Base-by-base conservation (phyloP, 2,113 vertebrate genomes). In the Tretioscincus oriximinensis region DNA sequence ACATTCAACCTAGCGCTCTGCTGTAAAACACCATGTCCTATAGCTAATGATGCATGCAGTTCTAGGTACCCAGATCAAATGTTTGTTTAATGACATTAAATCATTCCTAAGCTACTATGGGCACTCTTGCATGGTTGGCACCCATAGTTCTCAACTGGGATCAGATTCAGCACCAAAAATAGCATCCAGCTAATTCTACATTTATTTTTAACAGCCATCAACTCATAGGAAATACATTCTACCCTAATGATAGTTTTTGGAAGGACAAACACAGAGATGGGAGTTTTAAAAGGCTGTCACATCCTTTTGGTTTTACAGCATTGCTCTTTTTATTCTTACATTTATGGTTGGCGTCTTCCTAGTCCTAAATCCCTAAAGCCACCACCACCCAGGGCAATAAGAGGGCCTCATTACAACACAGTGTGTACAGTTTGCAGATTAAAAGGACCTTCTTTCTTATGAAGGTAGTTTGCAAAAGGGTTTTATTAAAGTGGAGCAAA, bases 201-300 rank as follows among this genome's bases (percentile, higher is more conserved):
- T 84, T 31, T 31, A 72, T 88, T 91, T 88, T 68, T 84, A 80
- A 60, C 82, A 0, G 77, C 84, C 78, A 70, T 51, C 74, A 84
- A 26, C 60, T 79, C 47, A 10, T 71, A 71, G 85, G 28, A 88
- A 88, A 66, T 22, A 14, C 51, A 51, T n/a, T 45, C 41, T 81
- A 66, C 72, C 81, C 84, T 87, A 83, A 80, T 51, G 84, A 70
- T 88, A 87, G 85, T 87, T 82, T 87, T 61, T 73, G 79, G 21
- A 71, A 71, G 26, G 84, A 84, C 84, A 76, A 90, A 80, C 88
- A 86, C 91, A 87, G 82, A 82, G 54, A 75, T 87, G 88, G 82
- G 73, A 83, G 60, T 86, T 80, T 81, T 71, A 90, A 69, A 78
- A 78, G 24, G 83, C 77, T 77, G 4, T 85, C 86, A 73, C 21